A percentile compares a stretch with the other conserved stretches of the same genome.
phyloP scores from a whole-genome alignment of 2,797 vertebrate species.

The Aphelocoma californica region DNA sequence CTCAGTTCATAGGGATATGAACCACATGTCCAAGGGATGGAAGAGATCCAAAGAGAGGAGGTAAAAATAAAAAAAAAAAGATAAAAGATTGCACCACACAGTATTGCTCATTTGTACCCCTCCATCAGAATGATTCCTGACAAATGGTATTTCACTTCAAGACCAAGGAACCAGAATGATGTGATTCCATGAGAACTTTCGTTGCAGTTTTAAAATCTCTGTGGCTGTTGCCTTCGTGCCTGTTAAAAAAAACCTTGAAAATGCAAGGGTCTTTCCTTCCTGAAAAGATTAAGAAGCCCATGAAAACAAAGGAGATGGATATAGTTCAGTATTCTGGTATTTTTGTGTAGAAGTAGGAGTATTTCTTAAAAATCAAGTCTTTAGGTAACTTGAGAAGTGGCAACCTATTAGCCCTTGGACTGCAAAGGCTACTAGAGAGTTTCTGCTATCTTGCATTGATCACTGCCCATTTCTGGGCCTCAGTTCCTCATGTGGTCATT shows the following conservation, averaged over 20 bases:
- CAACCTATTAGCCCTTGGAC: not conserved
- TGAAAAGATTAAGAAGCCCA: not conserved
- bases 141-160: not conserved
- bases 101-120: not conserved
- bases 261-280: not conserved
- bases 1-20: not conserved
- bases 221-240: not conserved
- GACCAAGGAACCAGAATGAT: not conserved
- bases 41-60: conserved; percentile 6
- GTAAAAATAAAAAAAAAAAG: not conserved
- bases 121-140: not conserved
- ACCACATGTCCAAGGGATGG: conserved; percentile 25
- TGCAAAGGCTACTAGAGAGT: not conserved
- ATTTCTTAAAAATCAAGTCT: not conserved
- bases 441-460: not conserved
- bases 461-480: not conserved
- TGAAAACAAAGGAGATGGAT: not conserved
- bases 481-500: not conserved
- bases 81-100: not conserved
- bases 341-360: not conserved
- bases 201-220: not conserved
- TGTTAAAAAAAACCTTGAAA: not conserved
- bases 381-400: not conserved
- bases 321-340: not conserved
- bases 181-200: not conserved